Evolutionary conservation across 92 coral and sea anemone genomes (phyloP).

Genomic region (Virgularia gustaviana): DNA sequence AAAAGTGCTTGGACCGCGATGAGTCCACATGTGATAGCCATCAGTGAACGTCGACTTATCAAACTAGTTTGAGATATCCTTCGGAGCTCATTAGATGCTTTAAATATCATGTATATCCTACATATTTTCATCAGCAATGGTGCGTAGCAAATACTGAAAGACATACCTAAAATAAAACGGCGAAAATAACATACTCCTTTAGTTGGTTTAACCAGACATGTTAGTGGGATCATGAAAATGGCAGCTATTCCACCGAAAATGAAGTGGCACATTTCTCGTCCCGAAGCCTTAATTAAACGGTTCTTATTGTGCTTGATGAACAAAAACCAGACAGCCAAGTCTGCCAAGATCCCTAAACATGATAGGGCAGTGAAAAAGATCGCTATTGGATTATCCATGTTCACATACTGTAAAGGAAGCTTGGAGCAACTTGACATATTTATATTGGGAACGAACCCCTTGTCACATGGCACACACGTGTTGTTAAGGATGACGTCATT

Average conservation of each 20-base stretch:
- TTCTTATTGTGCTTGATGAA: conserved; percentile 47
- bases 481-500: conserved; percentile 42
- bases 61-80: conserved; percentile 2
- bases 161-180: conserved; percentile 21
- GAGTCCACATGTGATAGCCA: conserved; percentile 12
- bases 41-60: conserved; percentile 24
- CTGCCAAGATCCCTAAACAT: conserved; percentile 22
- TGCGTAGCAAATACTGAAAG: conserved; percentile 13
- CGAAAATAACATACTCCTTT: conserved; percentile 26
- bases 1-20: conserved; percentile 22
- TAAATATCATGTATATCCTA: conserved; percentile 18
- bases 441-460: conserved; percentile 16
- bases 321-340: conserved; percentile 25
- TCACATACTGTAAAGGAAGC: conserved; percentile 39
- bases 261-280: conserved; percentile 45
- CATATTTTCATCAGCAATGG: conserved; percentile 25
- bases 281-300: conserved; percentile 47
- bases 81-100: conserved; percentile 6
- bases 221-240: conserved; percentile 40
- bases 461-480: conserved; percentile 39
- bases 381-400: conserved; percentile 32
- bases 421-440: conserved; percentile 33
- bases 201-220: conserved; percentile 11
- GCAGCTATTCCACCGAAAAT: conserved; percentile 35
- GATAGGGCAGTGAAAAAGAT: conserved; percentile 20